Base-by-base conservation (phyloP, 1,140 invertebrate genomes). In the Macrobrachium rosenbergii region DNA sequence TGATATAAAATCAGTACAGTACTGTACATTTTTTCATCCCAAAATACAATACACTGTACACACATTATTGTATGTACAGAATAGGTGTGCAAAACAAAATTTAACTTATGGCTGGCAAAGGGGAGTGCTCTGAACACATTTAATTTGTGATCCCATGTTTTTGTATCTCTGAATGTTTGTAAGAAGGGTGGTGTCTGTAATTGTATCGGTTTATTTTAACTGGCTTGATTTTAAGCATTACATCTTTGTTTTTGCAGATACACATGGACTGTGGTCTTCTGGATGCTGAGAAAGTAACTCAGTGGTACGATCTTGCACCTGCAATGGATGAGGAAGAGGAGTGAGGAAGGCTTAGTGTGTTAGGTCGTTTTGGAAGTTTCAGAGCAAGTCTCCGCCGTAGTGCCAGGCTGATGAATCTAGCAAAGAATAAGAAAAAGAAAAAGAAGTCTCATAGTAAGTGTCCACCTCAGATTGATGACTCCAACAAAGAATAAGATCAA, bases 261-360 rank as follows among this genome's bases (percentile, higher is more conserved):
- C 92, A 94, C 62, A 92, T 96, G 10, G 94, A 95, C 92, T 92
- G 96, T 12, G 93, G 93, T 45, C 94, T 95, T 80, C 92, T 95
- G 28, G 95, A 96, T 90, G 93, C 93, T 0, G 94, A 95, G 91
- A 93, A 94, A 3, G 92, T 93, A 81, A 95, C 94, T 11, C 92
- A 93, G 63, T 96, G 95, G 95, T 95, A 95, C 91, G 95, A 96
- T 90, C 91, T 96, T 58, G 91, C 94, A 89, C 95, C 95, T 14
- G 95, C 95, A 72, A 90, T 60, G 45, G 89, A 89, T 58, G 89
- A 89, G 19, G 89, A 88, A 2, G 89, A 89, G 17, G 89, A 89
- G 77, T 89, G 89, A 89, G 83, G 83, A 78, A 28, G 88, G 79
- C 78, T 58, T 60, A 73, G 83, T 86, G 83, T 86, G 83, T 77